These are phyloP conservation scores for Tinea semifulvella DNA, from an alignment of 2,888 invertebrate genomes.

Conservation along the genomic window DNA sequence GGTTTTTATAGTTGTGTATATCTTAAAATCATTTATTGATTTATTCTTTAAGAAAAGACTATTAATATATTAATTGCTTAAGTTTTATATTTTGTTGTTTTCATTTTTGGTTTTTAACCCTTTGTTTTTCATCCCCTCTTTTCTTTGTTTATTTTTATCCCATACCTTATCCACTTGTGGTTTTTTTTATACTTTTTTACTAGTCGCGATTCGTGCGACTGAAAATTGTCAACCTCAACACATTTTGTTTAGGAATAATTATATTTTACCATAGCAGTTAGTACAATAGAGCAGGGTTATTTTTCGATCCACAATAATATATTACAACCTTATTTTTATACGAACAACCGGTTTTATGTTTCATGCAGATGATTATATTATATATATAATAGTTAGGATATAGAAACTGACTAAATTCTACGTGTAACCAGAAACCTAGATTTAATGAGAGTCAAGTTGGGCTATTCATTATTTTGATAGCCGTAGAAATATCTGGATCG, in stretches of 20 bases:
- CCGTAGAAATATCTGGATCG: no score
- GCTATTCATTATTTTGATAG: no score
- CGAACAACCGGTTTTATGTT: conserved; percentile 61
- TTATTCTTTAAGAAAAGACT: conserved; percentile 64
- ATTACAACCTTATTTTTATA: conserved; percentile 65
- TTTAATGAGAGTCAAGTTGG: no score
- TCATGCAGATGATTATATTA: conserved; percentile 49
- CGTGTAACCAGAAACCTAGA: no score
- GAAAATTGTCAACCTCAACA: conserved; percentile 59
- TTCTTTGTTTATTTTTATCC: conserved; percentile 31
- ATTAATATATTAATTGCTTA: conserved; percentile 68
- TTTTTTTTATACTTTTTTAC: conserved; percentile 31
- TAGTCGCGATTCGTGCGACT: conserved; percentile 34
- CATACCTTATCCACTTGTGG: conserved; percentile 29
- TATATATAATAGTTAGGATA: not conserved
- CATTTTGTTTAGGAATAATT: conserved; percentile 63
- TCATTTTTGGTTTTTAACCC: conserved; percentile 43
- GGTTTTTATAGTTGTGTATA: conserved; percentile 67
- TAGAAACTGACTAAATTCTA: no score
- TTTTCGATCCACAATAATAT: conserved; percentile 66
- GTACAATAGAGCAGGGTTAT: conserved; percentile 67
- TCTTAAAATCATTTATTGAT: conserved; percentile 67
- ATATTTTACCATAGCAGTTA: conserved; percentile 62
- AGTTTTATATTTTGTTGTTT: conserved; percentile 62
- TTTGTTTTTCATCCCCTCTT: conserved; percentile 42